Evolutionary conservation across 37 sponge, comb jelly and placozoan species (phyloP).

Genomic region (Oscarella lobularis): DNA sequence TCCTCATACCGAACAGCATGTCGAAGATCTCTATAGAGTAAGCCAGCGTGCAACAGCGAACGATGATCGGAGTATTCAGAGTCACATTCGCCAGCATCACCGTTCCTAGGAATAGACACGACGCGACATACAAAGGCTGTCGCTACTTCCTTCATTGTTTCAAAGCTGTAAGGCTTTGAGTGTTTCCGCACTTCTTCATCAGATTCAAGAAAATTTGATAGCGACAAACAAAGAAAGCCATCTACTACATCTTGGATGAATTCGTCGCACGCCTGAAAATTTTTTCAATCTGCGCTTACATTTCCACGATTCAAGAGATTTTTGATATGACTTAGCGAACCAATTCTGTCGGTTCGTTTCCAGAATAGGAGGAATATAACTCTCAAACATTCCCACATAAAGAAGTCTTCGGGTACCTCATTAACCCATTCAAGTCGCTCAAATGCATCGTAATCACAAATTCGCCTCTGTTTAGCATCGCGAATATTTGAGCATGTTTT

Average conservation of each 20-base stretch:
- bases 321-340: conserved; percentile 15
- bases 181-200: background rate
- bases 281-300: conserved; percentile 2
- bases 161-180: background rate
- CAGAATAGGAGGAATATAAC: conserved; percentile 11
- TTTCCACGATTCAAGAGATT: background rate
- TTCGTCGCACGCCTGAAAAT: conserved; percentile 14
- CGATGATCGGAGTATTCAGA: background rate
- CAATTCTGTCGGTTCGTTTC: conserved; percentile 8
- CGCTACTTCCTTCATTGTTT: conserved; percentile 12
- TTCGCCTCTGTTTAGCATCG: conserved; percentile 1
- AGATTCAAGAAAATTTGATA: background rate
- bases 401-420: conserved; percentile 23
- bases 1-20: conserved; percentile 2
- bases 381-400: conserved; percentile 10
- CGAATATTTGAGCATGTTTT: conserved; percentile 1
- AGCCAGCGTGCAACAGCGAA: background rate
- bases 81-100: conserved; percentile 1
- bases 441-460: background rate
- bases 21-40: conserved; percentile 7
- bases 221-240: conserved; percentile 1
- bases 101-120: background rate
- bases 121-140: background rate
- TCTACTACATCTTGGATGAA: conserved; percentile 10
- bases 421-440: conserved; percentile 8